A percentile compares a stretch with the other conserved stretches of the same genome.
Conservation (phyloP, 1,140 invertebrate species). For the Pemphigus obesinymphae region DNA sequence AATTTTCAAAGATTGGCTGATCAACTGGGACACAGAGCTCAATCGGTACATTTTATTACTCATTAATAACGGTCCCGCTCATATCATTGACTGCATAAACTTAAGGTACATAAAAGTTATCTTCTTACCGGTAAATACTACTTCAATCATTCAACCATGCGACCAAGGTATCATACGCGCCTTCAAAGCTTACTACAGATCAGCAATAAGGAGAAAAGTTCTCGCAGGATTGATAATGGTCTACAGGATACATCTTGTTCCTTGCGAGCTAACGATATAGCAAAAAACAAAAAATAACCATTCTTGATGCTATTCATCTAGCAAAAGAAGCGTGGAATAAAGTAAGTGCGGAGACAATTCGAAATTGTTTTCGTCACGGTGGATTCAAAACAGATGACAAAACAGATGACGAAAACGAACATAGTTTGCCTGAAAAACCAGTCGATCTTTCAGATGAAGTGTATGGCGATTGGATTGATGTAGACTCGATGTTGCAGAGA, state of each 20-base stretch:
- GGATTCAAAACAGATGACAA: not conserved
- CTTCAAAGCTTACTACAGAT: conserved; percentile 35
- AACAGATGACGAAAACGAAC: not conserved
- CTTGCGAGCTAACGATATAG: conserved; percentile 19
- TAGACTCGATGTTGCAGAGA: not conserved
- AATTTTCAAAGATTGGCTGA: too few relatives aligned
- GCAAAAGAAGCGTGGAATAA: conserved; percentile 26
- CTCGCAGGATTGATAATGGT: not conserved
- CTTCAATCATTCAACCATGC: conserved; percentile 29
- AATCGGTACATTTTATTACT: not conserved
- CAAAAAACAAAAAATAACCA: conserved; percentile 45
- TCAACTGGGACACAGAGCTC: not conserved
- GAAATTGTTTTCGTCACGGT: not conserved
- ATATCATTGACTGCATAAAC: not conserved
- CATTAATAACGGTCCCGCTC: not conserved
- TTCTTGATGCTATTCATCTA: conserved; percentile 29
- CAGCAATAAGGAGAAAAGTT: not conserved
- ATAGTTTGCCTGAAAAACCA: not conserved
- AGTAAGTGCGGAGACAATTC: not conserved
- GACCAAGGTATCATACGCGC: too few relatives aligned
- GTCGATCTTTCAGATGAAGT: not conserved
- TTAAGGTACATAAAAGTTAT: not conserved
- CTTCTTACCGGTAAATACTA: not conserved
- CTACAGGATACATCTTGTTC: not conserved
- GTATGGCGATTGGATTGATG: not conserved